phyloP scores from a whole-genome alignment of 2,888 invertebrate species.

The Hirtodrosophila duncani region DNA sequence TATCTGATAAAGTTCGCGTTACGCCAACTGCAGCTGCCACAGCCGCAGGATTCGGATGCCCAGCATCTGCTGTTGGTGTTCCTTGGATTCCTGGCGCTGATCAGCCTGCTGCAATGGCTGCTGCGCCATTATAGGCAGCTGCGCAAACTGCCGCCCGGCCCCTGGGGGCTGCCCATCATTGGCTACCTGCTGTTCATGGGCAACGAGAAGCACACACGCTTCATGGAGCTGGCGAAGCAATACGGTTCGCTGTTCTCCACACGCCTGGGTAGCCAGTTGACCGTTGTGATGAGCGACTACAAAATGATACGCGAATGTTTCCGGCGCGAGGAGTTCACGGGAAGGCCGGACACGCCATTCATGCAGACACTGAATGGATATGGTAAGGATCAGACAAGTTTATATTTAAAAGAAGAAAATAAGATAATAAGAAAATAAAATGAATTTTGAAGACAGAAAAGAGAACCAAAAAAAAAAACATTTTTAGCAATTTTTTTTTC shows the following conservation, averaged over 20 bases:
- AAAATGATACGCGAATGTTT: slow-evolving; percentile 91
- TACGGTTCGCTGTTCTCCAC: slow-evolving; percentile 91
- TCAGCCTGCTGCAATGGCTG: slow-evolving; percentile 77
- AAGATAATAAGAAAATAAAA: too few relatives aligned
- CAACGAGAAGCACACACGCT: slow-evolving; percentile 86
- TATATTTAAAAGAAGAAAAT: too few relatives aligned
- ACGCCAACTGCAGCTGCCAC: slow-evolving; percentile 70
- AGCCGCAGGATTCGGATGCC: slow-evolving; percentile 72
- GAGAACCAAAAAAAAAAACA: too few relatives aligned
- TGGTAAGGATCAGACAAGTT: slow-evolving; percentile 82
- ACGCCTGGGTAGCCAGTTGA: slow-evolving; percentile 88
- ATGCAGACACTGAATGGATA: slow-evolving; percentile 92
- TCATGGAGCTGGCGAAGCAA: slow-evolving; percentile 85
- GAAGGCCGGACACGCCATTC: slow-evolving; percentile 91
- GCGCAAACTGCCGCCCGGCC: slow-evolving; percentile 88
- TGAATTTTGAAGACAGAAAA: too few relatives aligned
- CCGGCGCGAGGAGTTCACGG: slow-evolving; percentile 91
- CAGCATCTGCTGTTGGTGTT: slow-evolving; percentile 76
- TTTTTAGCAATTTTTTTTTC: too few relatives aligned
- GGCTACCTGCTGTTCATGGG: slow-evolving; percentile 91
- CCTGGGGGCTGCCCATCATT: slow-evolving; percentile 90
- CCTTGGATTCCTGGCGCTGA: slow-evolving; percentile 65
- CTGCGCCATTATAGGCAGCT: slow-evolving; percentile 73
- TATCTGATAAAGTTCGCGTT: slow-evolving; percentile 74
- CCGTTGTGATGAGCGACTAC: slow-evolving; percentile 92